Evolutionary conservation across 2,888 invertebrate genomes (phyloP).

Genomic region (Lasioglossum leucozonium): DNA sequence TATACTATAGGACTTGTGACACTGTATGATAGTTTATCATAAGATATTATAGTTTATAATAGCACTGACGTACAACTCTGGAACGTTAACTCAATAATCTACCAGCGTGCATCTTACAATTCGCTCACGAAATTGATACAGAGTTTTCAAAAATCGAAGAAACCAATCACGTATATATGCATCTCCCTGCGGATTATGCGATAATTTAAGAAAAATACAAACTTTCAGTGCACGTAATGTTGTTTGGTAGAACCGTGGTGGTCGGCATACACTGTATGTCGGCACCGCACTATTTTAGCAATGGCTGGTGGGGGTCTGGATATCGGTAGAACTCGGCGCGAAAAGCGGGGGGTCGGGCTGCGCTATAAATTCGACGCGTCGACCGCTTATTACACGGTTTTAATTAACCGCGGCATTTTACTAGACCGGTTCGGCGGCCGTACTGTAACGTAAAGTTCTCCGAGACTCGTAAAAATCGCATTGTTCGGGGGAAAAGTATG

Average conservation of each 20-base stretch:
- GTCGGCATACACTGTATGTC: too few relatives aligned
- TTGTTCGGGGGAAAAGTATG: slow-evolving; percentile 18
- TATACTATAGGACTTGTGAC: too few relatives aligned
- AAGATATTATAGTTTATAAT: too few relatives aligned
- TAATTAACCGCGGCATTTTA: slow-evolving; percentile 45
- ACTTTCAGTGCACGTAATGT: background rate
- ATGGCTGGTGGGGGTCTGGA: background rate
- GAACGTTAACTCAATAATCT: too few relatives aligned
- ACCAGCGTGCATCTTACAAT: too few relatives aligned
- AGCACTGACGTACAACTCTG: background rate
- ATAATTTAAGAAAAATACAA: background rate
- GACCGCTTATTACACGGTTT: slow-evolving; percentile 36
- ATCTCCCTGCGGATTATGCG: background rate
- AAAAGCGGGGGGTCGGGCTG: background rate
- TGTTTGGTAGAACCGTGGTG: background rate
- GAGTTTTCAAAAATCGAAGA: too few relatives aligned
- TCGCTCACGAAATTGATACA: too few relatives aligned
- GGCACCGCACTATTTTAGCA: background rate
- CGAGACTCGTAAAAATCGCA: slow-evolving; percentile 19
- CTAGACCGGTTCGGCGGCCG: slow-evolving; percentile 1
- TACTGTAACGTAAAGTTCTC: slow-evolving; percentile 5
- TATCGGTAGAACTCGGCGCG: slow-evolving; percentile 2
- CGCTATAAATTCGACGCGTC: slow-evolving; percentile 21
- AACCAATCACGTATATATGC: too few relatives aligned
- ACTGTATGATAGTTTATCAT: too few relatives aligned